A percentile compares a stretch with the other conserved stretches of the same genome.
phyloP scores from a whole-genome alignment of 2,113 vertebrate species.

The Oryzias celebensis region DNA sequence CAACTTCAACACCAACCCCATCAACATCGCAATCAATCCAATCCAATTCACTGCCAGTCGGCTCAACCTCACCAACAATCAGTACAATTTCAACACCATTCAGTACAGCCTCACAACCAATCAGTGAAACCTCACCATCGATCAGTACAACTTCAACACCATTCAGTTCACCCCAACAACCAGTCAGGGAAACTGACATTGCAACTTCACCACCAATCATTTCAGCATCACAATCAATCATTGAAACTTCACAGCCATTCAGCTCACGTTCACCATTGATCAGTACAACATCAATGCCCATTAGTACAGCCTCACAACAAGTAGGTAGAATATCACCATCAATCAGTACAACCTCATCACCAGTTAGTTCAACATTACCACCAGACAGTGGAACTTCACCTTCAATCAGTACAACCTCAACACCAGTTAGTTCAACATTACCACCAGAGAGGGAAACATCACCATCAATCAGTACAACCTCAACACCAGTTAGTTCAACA shows the following conservation, averaged over 20 bases:
- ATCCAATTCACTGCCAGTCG: neutral
- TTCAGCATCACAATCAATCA: neutral
- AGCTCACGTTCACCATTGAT: neutral
- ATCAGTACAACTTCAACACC: neutral
- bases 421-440: no score
- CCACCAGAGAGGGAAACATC: neutral
- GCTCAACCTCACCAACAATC: neutral
- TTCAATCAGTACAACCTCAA: neutral
- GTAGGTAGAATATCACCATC: neutral
- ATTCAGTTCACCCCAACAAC: neutral
- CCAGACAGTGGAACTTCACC: neutral
- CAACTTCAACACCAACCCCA: neutral
- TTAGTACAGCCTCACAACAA: neutral
- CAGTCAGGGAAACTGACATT: neutral
- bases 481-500: neutral
- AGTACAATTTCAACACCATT: neutral
- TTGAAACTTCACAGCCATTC: neutral
- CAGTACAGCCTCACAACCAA: neutral
- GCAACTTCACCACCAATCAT: neutral
- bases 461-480: neutral
- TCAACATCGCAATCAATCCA: neutral
- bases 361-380: neutral
- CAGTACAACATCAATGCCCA: neutral
- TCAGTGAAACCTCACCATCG: neutral
- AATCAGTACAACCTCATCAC: neutral